These are phyloP conservation scores for Scaptomyza montana DNA, from an alignment of 1,140 invertebrate genomes.

Conservation along the genomic window DNA sequence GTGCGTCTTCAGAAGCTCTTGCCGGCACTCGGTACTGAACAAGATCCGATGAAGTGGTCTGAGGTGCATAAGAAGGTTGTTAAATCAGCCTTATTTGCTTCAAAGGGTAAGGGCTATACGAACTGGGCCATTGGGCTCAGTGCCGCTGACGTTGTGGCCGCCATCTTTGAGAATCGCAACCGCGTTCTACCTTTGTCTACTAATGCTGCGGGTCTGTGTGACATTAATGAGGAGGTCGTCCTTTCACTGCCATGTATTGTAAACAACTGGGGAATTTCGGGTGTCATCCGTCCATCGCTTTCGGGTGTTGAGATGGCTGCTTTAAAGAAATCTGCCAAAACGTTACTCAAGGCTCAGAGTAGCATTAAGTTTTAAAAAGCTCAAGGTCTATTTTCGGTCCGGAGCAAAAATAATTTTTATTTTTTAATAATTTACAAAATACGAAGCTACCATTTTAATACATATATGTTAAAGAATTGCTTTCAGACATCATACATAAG, in stretches of 20 bases:
- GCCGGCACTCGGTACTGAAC: slow-evolving; percentile 87
- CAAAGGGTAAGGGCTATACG: slow-evolving; percentile 93
- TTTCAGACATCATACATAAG: too few relatives aligned
- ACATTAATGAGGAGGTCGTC: slow-evolving; percentile 91
- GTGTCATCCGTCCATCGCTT: slow-evolving; percentile 89
- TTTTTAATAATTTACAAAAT: too few relatives aligned
- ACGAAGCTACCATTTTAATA: too few relatives aligned
- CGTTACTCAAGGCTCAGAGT: slow-evolving; percentile 13
- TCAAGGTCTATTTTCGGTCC: too few relatives aligned
- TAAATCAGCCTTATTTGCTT: slow-evolving; percentile 91
- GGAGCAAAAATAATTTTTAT: too few relatives aligned
- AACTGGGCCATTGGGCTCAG: slow-evolving; percentile 94
- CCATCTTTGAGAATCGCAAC: slow-evolving; percentile 89
- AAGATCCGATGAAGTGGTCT: slow-evolving; percentile 90
- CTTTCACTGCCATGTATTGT: slow-evolving; percentile 92
- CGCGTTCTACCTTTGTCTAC: slow-evolving; percentile 92
- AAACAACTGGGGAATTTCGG: slow-evolving; percentile 88
- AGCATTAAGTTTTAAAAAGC: slow-evolving; percentile 16
- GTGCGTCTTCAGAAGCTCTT: slow-evolving; percentile 87
- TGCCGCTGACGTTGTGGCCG: slow-evolving; percentile 87
- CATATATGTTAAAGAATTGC: too few relatives aligned
- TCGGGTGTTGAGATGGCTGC: slow-evolving; percentile 86
- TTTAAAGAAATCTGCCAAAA: slow-evolving; percentile 82
- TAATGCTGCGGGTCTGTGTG: slow-evolving; percentile 90
- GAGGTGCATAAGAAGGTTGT: slow-evolving; percentile 90